These are phyloP conservation scores for Cochlearius cochlearius DNA, from an alignment of 2,113 vertebrate species.

Conservation along the genomic window DNA sequence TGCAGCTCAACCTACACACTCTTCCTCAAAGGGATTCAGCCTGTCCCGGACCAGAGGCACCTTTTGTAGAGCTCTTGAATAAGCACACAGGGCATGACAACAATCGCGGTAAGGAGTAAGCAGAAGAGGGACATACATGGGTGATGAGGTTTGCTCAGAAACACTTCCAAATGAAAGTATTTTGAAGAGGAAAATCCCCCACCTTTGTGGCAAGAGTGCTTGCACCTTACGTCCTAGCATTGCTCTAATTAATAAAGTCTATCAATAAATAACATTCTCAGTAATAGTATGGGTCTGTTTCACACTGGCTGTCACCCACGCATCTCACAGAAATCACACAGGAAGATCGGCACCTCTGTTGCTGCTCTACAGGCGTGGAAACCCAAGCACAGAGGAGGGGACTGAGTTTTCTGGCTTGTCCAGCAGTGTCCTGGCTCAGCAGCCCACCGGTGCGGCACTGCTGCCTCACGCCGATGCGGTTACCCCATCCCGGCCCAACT, in stretches of 20 bases:
- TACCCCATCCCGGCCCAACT: neutral
- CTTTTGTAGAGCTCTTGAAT: too few species aligned
- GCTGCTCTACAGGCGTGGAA: neutral
- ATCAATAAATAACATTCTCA: neutral
- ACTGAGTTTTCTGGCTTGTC: neutral
- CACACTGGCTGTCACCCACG: neutral
- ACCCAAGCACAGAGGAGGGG: too few species aligned
- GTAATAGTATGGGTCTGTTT: neutral
- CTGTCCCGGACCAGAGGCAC: neutral
- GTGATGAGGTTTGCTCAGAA: neutral
- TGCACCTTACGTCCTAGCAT: neutral
- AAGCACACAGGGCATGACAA: neutral
- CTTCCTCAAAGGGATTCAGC: neutral
- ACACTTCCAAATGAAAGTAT: neutral
- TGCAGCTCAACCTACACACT: neutral
- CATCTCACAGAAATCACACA: too few species aligned
- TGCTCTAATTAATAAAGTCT: neutral
- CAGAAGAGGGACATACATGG: neutral
- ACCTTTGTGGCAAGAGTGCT: neutral
- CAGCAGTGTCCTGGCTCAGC: neutral
- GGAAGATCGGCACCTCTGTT: neutral
- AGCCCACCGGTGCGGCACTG: neutral
- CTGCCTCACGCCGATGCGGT: fast-evolving
- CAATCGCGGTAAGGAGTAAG: too few species aligned
- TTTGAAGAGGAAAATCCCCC: neutral